A percentile compares a stretch with the other conserved stretches of the same genome.
These are phyloP conservation scores for Hypomesus transpacificus DNA, from an alignment of 2,113 vertebrate genomes.

Conservation along the genomic window DNA sequence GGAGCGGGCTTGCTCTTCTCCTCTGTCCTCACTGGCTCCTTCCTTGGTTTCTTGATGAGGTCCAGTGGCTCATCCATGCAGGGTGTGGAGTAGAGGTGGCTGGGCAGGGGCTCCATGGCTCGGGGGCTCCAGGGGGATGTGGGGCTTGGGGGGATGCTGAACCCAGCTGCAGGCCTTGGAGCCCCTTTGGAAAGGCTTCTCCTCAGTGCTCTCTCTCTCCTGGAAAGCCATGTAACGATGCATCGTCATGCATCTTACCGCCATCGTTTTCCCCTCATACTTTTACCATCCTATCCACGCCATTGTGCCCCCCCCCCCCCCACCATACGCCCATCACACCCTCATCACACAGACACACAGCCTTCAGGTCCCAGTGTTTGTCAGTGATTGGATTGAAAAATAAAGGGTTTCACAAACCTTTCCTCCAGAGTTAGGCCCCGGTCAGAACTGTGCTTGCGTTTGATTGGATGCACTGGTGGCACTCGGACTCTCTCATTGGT, in stretches of 20 bases:
- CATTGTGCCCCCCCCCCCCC: too few species aligned
- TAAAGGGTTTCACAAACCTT: slow-evolving; percentile 51
- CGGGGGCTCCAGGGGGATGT: slow-evolving; percentile 67
- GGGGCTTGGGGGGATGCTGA: slow-evolving; percentile 61
- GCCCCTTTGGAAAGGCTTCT: slow-evolving; percentile 48
- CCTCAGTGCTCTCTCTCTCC: slow-evolving; percentile 67
- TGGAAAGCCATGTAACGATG: slow-evolving; percentile 37
- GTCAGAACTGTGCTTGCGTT: slow-evolving; percentile 69
- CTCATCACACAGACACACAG: not conserved
- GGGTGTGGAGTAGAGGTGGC: slow-evolving; percentile 64
- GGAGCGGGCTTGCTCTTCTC: slow-evolving; percentile 47
- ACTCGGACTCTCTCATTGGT: slow-evolving; percentile 62
- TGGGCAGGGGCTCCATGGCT: slow-evolving; percentile 60
- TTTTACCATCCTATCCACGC: too few species aligned
- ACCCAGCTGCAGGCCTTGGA: slow-evolving; percentile 46
- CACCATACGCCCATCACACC: not conserved
- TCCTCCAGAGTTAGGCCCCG: slow-evolving; percentile 65
- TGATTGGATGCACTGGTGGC: slow-evolving; percentile 61
- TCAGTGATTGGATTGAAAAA: not conserved
- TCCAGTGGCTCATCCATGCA: slow-evolving; percentile 75
- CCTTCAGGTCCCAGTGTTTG: not conserved
- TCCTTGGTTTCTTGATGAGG: slow-evolving; percentile 75
- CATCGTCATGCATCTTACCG: not conserved
- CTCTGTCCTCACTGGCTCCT: slow-evolving; percentile 54
- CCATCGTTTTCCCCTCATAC: not conserved